Conservation (phyloP, 2,888 invertebrate species). For the Hofmannophila pseudospretella region DNA sequence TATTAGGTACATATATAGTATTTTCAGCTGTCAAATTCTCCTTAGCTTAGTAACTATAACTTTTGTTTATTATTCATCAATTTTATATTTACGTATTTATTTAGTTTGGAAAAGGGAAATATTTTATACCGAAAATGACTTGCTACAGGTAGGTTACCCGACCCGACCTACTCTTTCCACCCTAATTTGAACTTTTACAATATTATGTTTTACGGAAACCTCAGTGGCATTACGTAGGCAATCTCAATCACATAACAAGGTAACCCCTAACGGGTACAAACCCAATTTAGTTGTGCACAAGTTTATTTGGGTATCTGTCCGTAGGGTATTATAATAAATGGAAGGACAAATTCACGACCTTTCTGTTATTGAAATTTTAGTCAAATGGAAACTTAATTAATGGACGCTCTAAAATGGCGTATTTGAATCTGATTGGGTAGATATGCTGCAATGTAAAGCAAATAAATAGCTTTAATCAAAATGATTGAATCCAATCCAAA, state of each 20-base stretch:
- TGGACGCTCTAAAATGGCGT: slow-evolving; percentile 6
- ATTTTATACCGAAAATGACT: too few relatives aligned
- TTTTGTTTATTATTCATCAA: too few relatives aligned
- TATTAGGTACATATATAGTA: too few relatives aligned
- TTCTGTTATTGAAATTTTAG: slow-evolving; percentile 55
- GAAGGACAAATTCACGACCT: slow-evolving; percentile 60
- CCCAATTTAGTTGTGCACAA: slow-evolving; percentile 70
- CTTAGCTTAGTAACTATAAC: too few relatives aligned
- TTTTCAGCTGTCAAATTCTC: too few relatives aligned
- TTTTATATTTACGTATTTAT: too few relatives aligned
- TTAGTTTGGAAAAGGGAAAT: too few relatives aligned
- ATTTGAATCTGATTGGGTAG: slow-evolving; percentile 1
- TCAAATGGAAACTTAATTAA: slow-evolving; percentile 42
- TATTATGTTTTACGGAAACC: slow-evolving; percentile 22
- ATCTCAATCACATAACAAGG: slow-evolving; percentile 65
- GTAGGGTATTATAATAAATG: slow-evolving; percentile 62
- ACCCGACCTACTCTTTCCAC: too few relatives aligned
- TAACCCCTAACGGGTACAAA: slow-evolving; percentile 56
- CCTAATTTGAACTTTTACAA: slow-evolving; percentile 8
- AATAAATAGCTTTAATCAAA: slow-evolving; percentile 1
- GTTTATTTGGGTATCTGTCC: slow-evolving; percentile 68
- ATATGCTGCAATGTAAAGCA: slow-evolving; percentile 1
- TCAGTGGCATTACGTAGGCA: slow-evolving; percentile 46
- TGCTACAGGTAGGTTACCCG: too few relatives aligned
- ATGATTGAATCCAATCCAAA: background rate